These are phyloP conservation scores for Spheniscus mendiculus DNA, from an alignment of 2,113 vertebrate genomes.

Conservation along the genomic window DNA sequence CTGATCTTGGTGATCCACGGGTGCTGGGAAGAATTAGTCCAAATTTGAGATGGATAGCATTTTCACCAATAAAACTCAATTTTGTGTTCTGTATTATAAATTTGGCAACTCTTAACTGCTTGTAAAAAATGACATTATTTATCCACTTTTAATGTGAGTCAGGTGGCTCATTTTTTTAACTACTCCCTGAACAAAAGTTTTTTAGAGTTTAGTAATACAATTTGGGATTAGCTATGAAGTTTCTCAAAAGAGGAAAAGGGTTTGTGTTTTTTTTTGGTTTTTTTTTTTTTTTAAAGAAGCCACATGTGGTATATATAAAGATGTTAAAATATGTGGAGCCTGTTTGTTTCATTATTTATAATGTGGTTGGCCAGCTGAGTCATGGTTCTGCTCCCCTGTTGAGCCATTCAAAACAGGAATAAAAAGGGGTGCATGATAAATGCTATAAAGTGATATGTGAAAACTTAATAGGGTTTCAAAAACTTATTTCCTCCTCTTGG, in stretches of 20 bases:
- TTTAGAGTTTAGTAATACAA: background rate
- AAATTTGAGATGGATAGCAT: background rate
- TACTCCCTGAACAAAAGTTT: background rate
- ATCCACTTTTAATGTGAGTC: background rate
- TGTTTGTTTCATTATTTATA: background rate
- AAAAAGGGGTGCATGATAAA: background rate
- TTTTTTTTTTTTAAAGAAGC: background rate
- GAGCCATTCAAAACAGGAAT: background rate
- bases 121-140: background rate
- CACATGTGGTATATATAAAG: rapidly evolving
- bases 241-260: background rate
- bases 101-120: background rate
- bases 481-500: background rate
- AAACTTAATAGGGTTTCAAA: background rate
- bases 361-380: background rate
- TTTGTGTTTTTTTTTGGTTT: background rate
- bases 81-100: background rate
- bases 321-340: background rate
- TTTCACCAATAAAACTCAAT: background rate
- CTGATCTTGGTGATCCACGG: background rate
- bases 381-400: background rate
- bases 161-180: background rate
- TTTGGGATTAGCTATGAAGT: background rate
- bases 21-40: background rate
- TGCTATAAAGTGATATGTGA: background rate